phyloP scores from a whole-genome alignment of 2,888 invertebrate genomes.

The Callyntrura sp. region DNA sequence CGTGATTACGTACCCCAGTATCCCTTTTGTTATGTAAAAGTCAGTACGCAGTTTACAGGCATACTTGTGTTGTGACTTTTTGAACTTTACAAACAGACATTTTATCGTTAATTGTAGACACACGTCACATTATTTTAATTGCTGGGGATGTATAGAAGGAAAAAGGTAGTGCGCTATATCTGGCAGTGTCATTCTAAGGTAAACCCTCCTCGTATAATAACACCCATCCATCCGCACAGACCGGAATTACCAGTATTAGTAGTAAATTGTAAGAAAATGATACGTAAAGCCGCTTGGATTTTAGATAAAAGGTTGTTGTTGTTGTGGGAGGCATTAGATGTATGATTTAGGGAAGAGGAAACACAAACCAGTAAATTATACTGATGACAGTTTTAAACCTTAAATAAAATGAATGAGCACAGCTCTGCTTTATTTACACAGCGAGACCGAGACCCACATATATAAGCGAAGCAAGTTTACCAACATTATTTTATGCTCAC shows the following conservation, averaged over 20 bases:
- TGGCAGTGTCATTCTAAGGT: not conserved
- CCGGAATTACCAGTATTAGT: conserved; percentile 23
- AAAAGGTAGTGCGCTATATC: not conserved
- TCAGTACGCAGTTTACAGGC: not conserved
- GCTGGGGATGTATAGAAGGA: not conserved
- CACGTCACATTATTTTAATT: not conserved
- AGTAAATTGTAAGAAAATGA: conserved; percentile 38
- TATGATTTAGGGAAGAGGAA: conserved; percentile 24
- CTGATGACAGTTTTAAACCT: conserved; percentile 25
- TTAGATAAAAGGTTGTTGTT: not conserved
- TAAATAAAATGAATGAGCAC: not conserved
- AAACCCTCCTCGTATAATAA: not conserved
- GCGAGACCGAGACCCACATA: not conserved
- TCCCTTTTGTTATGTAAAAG: too few species aligned
- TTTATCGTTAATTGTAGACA: not conserved
- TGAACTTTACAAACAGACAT: not conserved
- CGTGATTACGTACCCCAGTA: not conserved
- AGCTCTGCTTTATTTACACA: not conserved
- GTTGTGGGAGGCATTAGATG: not conserved
- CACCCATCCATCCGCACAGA: conserved; percentile 5
- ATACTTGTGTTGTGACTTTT: not conserved
- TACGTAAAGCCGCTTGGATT: conserved; percentile 10
- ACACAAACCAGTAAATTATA: conserved; percentile 18
- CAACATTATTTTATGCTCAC: not conserved
- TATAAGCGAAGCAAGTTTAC: not conserved